These are phyloP conservation scores for Caenorhabditis sp. DNA, from an alignment of 2,888 invertebrate species.

Conservation along the genomic window DNA sequence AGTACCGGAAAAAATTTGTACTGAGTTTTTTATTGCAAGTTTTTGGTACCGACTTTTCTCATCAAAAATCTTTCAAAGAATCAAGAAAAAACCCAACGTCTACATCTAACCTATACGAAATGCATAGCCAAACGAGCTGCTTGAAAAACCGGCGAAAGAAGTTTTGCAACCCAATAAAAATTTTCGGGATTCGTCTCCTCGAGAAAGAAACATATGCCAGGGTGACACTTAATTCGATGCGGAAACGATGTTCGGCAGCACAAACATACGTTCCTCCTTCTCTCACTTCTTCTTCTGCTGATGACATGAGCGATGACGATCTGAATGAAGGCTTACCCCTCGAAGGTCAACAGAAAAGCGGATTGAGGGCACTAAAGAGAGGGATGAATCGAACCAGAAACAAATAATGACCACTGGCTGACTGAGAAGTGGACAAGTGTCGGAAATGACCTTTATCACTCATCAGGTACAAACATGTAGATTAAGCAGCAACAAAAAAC, in stretches of 20 bases:
- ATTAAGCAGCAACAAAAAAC: conserved; percentile 15
- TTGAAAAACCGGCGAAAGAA: conserved; percentile 23
- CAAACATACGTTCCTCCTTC: too few relatives aligned
- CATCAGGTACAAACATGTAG: neutral
- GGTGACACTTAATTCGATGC: conserved; percentile 43
- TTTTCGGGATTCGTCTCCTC: neutral
- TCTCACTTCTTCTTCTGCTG: conserved; percentile 1
- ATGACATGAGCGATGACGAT: conserved; percentile 19
- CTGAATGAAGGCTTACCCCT: conserved; percentile 26
- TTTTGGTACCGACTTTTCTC: too few relatives aligned
- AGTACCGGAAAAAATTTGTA: too few relatives aligned
- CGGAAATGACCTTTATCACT: conserved; percentile 49
- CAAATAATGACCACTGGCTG: conserved; percentile 64
- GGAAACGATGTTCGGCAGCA: conserved; percentile 32
- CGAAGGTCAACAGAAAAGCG: conserved; percentile 49
- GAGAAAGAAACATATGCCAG: conserved; percentile 53
- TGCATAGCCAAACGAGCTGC: conserved; percentile 45
- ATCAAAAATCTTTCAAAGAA: neutral
- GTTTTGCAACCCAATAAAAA: conserved; percentile 44
- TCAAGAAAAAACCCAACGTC: neutral
- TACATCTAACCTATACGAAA: conserved; percentile 15
- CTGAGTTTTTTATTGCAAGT: too few relatives aligned
- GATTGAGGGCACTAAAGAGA: conserved; percentile 41
- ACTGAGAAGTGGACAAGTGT: conserved; percentile 24
- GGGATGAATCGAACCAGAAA: conserved; percentile 58